Evolutionary conservation across 2,888 invertebrate genomes (phyloP).

Genomic region (Megamerina dolium): DNA sequence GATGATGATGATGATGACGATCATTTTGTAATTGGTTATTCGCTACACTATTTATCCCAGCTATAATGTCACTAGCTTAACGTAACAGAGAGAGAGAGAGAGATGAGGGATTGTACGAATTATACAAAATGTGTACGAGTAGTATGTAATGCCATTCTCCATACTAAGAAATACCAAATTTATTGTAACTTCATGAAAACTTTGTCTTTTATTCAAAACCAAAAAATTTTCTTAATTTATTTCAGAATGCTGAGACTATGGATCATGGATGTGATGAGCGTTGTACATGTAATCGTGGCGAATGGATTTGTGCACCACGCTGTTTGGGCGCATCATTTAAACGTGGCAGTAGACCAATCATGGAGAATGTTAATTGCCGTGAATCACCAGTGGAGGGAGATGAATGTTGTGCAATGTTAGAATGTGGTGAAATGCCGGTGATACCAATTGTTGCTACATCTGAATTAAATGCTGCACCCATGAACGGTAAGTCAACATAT

Average conservation of each 20-base stretch:
- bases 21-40: too few relatives aligned
- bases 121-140: too few relatives aligned
- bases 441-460: constrained; percentile 27
- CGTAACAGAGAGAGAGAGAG: too few relatives aligned
- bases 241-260: constrained; percentile 63
- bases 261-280: constrained; percentile 70
- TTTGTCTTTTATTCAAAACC: too few relatives aligned
- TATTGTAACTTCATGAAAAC: too few relatives aligned
- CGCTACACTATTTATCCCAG: too few relatives aligned
- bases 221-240: too few relatives aligned
- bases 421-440: constrained; percentile 56
- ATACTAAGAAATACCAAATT: too few relatives aligned
- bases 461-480: constrained; percentile 17
- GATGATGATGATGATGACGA: too few relatives aligned
- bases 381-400: constrained; percentile 65
- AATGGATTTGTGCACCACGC: constrained; percentile 66
- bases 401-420: constrained; percentile 64
- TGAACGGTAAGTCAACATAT: constrained; percentile 21
- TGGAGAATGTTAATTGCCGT: constrained; percentile 63
- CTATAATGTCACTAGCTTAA: too few relatives aligned
- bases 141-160: too few relatives aligned
- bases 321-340: constrained; percentile 66
- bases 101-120: too few relatives aligned
- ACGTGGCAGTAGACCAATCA: constrained; percentile 55
- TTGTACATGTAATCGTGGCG: constrained; percentile 67